Conservation (phyloP, 2,888 invertebrate genomes). For the Yponomeuta plumbellus region DNA sequence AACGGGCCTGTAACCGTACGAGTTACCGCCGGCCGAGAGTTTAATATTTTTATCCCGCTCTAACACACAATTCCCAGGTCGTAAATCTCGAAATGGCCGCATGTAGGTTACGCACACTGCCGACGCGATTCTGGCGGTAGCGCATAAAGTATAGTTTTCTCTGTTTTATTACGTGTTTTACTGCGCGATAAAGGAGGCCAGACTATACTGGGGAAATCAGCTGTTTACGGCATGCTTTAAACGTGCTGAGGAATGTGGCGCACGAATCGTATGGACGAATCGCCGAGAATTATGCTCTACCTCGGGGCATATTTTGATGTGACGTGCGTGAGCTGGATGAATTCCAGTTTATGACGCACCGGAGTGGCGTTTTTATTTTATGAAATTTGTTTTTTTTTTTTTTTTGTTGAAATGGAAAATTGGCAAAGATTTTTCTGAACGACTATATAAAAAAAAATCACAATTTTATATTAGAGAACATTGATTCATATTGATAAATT, state of each 20-base stretch:
- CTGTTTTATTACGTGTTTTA: conserved; percentile 74
- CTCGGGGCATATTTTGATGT: conserved; percentile 21
- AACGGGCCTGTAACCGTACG: conserved; percentile 54
- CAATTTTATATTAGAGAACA: too few relatives aligned
- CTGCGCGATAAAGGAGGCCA: conserved; percentile 69
- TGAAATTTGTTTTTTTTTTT: not conserved
- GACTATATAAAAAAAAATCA: too few relatives aligned
- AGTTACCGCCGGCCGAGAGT: conserved; percentile 66
- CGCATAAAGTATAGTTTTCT: conserved; percentile 75
- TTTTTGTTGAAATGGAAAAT: not conserved
- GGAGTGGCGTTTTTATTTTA: not conserved
- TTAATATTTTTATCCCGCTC: conserved; percentile 72
- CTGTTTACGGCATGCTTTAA: conserved; percentile 76
- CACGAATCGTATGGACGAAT: conserved; percentile 63
- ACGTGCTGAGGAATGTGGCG: conserved; percentile 74
- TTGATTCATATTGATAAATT: too few relatives aligned
- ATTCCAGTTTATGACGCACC: too few relatives aligned
- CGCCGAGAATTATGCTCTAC: conserved; percentile 55
- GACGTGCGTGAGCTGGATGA: not conserved
- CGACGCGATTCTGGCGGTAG: conserved; percentile 67
- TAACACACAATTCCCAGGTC: conserved; percentile 77
- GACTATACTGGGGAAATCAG: conserved; percentile 72
- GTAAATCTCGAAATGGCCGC: conserved; percentile 78
- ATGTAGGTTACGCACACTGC: conserved; percentile 77
- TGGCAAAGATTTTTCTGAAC: too few relatives aligned